Evolutionary conservation across 2,888 invertebrate genomes (phyloP), one percentile per base, ranked within the genome.

Genomic region (Neria commutata): DNA sequence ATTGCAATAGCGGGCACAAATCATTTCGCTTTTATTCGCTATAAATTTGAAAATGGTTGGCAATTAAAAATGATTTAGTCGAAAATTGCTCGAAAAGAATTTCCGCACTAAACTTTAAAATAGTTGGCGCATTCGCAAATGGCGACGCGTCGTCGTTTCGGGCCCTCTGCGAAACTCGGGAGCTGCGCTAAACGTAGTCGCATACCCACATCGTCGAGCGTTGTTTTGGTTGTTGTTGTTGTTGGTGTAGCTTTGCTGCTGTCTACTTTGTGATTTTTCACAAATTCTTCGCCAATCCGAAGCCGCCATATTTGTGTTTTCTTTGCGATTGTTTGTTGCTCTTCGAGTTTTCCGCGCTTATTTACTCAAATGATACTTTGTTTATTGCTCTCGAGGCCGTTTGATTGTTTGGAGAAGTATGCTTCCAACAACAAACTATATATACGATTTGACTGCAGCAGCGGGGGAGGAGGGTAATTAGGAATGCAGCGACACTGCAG

Each of bases 361-460:
- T 40, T 48, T 37, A 14, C 46, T 6, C 16, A n/a, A 17, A 42
- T 17, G 42, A 40, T 40, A 60, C 54, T 56, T 52, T 64, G 66
- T 66, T 66, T 66, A 66, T 66, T 66, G 57, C 55, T 62, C 40
- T 54, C 54, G 49, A 59, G 60, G 52, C 52, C 53, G 58, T 62
- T 51, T 46, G 51, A 49, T 64, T 66, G 61, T 66, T 66, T 66
- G 61, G 56, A 62, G 48, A 66, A 61, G 59, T 53, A 64, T 61
- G 49, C 37, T 52, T 25, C 53, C 49, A 54, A 64, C 34, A 66
- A 62, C 58, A 66, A 61, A 60, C n/a, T n/a, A n/a, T n/a, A n/a
- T n/a, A n/a, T n/a, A n/a, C n/a, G n/a, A n/a, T n/a, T n/a, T n/a
- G n/a, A n/a, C n/a, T n/a, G n/a, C n/a, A n/a, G n/a, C n/a, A n/a